phyloP scores from a whole-genome alignment of 2,888 invertebrate species.

The Epicampocera succincta region DNA sequence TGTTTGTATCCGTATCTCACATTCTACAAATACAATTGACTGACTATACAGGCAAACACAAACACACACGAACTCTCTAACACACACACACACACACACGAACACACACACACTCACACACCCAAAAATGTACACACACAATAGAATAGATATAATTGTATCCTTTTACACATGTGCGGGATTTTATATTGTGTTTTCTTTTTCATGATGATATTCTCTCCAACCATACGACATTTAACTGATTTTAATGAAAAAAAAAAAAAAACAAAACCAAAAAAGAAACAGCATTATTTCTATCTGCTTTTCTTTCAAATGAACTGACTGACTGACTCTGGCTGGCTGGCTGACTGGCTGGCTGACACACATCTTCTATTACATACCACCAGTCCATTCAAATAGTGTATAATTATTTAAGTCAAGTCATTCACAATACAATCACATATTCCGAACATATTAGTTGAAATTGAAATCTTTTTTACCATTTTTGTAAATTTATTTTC shows the following conservation, averaged over 20 bases:
- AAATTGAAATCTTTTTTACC: too few species aligned
- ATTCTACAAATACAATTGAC: slow-evolving; percentile 20
- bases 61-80: too few species aligned
- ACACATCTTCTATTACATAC: background rate
- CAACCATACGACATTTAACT: background rate
- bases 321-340: too few species aligned
- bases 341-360: too few species aligned
- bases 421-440: background rate
- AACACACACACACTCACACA: background rate
- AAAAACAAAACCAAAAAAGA: too few species aligned
- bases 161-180: slow-evolving; percentile 39
- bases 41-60: background rate
- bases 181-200: background rate
- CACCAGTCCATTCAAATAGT: background rate
- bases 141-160: slow-evolving; percentile 27
- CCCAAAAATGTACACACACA: slow-evolving; percentile 5
- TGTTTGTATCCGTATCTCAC: slow-evolving; percentile 34
- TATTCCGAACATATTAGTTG: too few species aligned
- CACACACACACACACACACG: background rate
- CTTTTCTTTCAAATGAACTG: too few species aligned
- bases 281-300: too few species aligned
- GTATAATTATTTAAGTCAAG: background rate
- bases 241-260: too few species aligned
- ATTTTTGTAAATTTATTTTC: too few species aligned
- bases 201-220: background rate